phyloP scores from a whole-genome alignment of 1,140 invertebrate species.

The Drosophila baimaii region DNA sequence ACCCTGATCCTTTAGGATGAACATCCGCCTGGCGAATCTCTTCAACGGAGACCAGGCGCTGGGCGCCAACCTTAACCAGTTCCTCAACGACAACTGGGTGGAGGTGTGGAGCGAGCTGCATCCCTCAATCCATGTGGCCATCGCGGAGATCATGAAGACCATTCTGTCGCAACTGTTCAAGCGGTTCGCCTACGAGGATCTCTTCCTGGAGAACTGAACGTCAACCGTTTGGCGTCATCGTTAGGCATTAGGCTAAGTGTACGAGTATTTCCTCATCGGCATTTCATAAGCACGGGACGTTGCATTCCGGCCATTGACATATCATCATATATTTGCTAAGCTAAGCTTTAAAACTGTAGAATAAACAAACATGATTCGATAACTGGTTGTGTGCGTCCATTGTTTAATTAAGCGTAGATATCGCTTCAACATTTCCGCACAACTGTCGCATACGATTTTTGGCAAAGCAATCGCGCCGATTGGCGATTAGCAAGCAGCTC shows the following conservation, averaged over 20 bases:
- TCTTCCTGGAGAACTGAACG: constrained; percentile 66
- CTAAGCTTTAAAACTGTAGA: constrained; percentile 53
- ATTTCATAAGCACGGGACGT: constrained; percentile 9
- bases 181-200: constrained; percentile 79
- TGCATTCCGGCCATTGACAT: constrained; percentile 53
- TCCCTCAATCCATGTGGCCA: constrained; percentile 86
- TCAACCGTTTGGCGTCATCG: constrained; percentile 4
- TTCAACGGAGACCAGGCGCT: constrained; percentile 89
- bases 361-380: constrained; percentile 53
- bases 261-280: constrained; percentile 70
- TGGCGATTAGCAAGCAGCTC: constrained; percentile 44
- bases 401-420: constrained; percentile 28
- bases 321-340: constrained; percentile 54
- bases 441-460: constrained; percentile 49
- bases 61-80: constrained; percentile 87
- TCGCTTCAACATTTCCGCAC: constrained; percentile 50
- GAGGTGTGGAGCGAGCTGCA: constrained; percentile 86
- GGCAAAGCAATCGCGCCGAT: constrained; percentile 20
- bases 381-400: constrained; percentile 42
- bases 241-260: constrained; percentile 52
- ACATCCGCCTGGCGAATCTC: constrained; percentile 88
- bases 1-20: constrained; percentile 85
- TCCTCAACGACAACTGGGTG: constrained; percentile 87
- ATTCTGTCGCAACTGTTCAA: constrained; percentile 82
- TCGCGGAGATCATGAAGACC: constrained; percentile 86